Percentiles rank a stretch among this genome's conserved stretches.
phyloP scores from a whole-genome alignment of 2,113 vertebrate genomes.

The Pleuronectes platessa region DNA sequence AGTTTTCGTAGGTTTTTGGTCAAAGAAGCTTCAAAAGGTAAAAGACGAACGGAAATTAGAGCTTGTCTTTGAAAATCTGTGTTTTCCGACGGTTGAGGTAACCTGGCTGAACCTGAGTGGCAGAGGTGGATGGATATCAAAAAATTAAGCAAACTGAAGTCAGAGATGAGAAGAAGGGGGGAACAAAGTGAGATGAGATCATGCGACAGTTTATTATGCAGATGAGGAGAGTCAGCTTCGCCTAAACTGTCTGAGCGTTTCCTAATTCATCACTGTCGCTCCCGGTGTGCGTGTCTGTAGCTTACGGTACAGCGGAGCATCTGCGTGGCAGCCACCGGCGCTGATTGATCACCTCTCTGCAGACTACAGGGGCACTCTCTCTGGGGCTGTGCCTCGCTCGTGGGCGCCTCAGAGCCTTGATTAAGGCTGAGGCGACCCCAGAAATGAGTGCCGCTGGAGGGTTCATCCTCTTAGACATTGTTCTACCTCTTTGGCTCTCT shows the following conservation, averaged over 20 bases:
- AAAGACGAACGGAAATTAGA: neutral
- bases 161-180: neutral
- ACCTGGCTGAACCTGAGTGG: neutral
- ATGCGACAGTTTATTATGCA: slow-evolving; percentile 73
- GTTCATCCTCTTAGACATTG: slow-evolving; percentile 6
- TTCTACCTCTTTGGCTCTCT: slow-evolving; percentile 19
- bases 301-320: slow-evolving; percentile 44
- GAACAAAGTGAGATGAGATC: slow-evolving; percentile 51
- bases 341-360: slow-evolving; percentile 72
- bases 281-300: slow-evolving; percentile 5
- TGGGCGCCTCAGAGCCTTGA: slow-evolving; percentile 44
- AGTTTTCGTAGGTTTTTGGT: neutral
- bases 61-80: neutral
- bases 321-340: slow-evolving; percentile 45
- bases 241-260: slow-evolving; percentile 64
- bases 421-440: slow-evolving; percentile 58
- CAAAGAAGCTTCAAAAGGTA: neutral
- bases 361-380: slow-evolving; percentile 27
- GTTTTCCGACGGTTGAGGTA: neutral
- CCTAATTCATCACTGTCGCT: slow-evolving; percentile 76
- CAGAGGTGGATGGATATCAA: neutral
- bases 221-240: slow-evolving; percentile 62
- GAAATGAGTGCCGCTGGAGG: slow-evolving; percentile 43
- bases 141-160: slow-evolving; percentile 11
- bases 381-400: slow-evolving; percentile 1